A percentile compares a stretch with the other conserved stretches of the same genome.
Conservation (phyloP, 2,888 invertebrate species). For the Petrophora chlorosata region DNA sequence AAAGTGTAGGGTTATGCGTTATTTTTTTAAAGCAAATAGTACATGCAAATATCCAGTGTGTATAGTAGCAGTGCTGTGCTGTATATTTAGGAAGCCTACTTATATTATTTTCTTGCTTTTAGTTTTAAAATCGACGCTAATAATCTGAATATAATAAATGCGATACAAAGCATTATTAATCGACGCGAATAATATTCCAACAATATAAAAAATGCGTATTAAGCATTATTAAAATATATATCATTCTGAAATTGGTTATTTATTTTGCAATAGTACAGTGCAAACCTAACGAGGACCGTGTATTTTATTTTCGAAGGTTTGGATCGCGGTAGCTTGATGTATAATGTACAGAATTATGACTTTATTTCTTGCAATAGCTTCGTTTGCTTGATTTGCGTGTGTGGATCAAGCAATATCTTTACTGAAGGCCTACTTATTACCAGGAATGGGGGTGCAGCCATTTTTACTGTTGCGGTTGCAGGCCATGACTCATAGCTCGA, state of each 20-base stretch:
- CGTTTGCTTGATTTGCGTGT: constrained; percentile 49
- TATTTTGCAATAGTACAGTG: constrained; percentile 21
- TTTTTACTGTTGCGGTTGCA: constrained; percentile 53
- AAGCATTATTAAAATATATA: constrained; percentile 4
- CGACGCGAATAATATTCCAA: not conserved
- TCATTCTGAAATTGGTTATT: constrained; percentile 10
- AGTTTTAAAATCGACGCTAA: not conserved
- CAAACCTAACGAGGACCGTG: constrained; percentile 33
- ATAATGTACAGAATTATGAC: constrained; percentile 35
- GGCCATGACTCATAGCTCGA: constrained; percentile 62
- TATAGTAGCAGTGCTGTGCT: constrained; percentile 21
- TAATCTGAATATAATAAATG: not conserved
- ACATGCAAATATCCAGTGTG: constrained; percentile 44
- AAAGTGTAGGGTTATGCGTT: constrained; percentile 27
- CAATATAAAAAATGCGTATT: constrained; percentile 4
- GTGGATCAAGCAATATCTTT: constrained; percentile 50
- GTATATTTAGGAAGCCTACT: constrained; percentile 12
- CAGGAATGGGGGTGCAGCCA: constrained; percentile 57
- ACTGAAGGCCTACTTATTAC: constrained; percentile 46
- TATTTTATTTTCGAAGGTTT: constrained; percentile 36
- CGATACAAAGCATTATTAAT: constrained; percentile 13
- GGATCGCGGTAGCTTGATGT: constrained; percentile 45
- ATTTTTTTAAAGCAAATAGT: constrained; percentile 43
- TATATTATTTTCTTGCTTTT: not conserved
- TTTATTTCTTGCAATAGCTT: constrained; percentile 43